Evolutionary conservation across 92 coral and sea anemone genomes (phyloP).

Genomic region (Phenganax subtilis): DNA sequence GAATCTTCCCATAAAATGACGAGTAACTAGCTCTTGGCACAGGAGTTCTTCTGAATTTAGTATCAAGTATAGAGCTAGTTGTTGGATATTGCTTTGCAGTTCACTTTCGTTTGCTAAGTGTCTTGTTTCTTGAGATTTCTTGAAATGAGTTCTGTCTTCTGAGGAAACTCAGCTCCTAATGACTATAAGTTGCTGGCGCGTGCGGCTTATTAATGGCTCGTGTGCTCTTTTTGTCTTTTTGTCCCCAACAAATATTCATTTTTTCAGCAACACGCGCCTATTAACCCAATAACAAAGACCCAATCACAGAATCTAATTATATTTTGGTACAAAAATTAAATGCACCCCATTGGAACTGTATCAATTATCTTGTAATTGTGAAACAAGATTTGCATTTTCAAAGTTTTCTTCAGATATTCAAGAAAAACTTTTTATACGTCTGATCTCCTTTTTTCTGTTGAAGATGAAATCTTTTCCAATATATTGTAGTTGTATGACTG

Average conservation of each 20-base stretch:
- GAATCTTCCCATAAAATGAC: no score
- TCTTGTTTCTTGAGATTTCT: not conserved
- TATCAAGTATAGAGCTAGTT: not conserved
- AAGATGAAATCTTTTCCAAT: no score
- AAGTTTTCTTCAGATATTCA: not conserved
- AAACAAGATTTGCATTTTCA: constrained; percentile 29
- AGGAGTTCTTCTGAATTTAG: no score
- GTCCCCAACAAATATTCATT: constrained; percentile 70
- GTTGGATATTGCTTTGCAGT: not conserved
- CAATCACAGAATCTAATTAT: constrained; percentile 40
- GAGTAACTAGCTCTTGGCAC: no score
- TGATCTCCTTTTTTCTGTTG: no score
- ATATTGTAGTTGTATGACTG: no score
- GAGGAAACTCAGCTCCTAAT: constrained; percentile 57
- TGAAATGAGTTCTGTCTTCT: not conserved
- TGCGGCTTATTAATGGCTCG: constrained; percentile 91
- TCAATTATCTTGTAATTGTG: constrained; percentile 35
- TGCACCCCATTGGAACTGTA: constrained; percentile 33
- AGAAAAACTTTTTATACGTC: no score
- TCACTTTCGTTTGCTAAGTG: not conserved
- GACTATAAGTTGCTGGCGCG: constrained; percentile 98
- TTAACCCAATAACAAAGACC: constrained; percentile 31
- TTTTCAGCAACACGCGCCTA: constrained; percentile 39
- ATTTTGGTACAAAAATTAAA: constrained; percentile 39
- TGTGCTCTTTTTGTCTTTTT: constrained; percentile 83